A percentile compares a stretch with the other conserved stretches of the same genome.
These are phyloP conservation scores for Rhinoraja longicauda DNA, from an alignment of 2,797 vertebrate species.

Conservation along the genomic window DNA sequence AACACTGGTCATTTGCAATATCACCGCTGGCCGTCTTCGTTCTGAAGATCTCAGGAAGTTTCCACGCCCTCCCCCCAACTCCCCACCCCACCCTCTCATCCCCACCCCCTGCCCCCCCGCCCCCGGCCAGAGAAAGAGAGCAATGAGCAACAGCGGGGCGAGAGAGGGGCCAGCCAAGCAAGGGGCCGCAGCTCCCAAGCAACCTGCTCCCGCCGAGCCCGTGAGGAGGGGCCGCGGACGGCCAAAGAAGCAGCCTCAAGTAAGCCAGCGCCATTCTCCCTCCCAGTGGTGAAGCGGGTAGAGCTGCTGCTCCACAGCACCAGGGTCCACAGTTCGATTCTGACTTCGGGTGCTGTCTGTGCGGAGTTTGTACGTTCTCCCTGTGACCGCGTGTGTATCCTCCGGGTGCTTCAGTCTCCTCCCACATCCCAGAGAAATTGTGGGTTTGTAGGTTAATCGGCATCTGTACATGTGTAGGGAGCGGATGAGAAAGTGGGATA, in stretches of 20 bases:
- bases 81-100: constrained; percentile 44
- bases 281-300: not conserved
- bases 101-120: constrained; percentile 43
- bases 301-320: too few species aligned
- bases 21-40: not conserved
- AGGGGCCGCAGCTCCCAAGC: not conserved
- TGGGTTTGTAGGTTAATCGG: too few species aligned
- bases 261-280: constrained; percentile 39
- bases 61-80: constrained; percentile 31
- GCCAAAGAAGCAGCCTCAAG: constrained; percentile 52
- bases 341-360: too few species aligned
- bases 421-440: too few species aligned
- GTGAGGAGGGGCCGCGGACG: constrained; percentile 52
- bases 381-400: too few species aligned
- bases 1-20: constrained; percentile 38
- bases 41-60: constrained; percentile 33
- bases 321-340: too few species aligned
- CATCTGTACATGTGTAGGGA: too few species aligned
- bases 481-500: too few species aligned
- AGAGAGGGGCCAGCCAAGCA: constrained; percentile 7
- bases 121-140: constrained; percentile 38
- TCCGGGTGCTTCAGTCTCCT: too few species aligned
- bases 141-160: constrained; percentile 46
- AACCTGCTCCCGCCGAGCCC: not conserved
- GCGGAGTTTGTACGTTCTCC: too few species aligned